Evolutionary conservation across 2,797 vertebrate species (phyloP).

Genomic region (Propithecus deckenii): DNA sequence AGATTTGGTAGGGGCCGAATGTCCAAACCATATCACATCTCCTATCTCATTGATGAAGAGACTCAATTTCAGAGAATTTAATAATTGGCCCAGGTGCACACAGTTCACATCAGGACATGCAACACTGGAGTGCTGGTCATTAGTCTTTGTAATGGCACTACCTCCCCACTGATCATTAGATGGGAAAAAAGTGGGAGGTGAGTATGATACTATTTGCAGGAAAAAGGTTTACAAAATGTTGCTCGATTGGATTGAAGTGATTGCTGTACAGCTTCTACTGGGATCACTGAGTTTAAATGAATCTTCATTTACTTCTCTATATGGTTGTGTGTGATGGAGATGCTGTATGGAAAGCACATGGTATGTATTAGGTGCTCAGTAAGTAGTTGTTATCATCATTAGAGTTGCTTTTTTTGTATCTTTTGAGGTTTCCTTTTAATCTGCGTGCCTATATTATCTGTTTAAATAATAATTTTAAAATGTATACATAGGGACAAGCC

Average conservation of each 20-base stretch:
- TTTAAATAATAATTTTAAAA: no score
- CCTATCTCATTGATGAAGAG: not conserved
- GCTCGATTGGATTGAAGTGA: not conserved
- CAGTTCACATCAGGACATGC: not conserved
- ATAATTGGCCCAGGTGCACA: not conserved
- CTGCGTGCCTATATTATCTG: no score
- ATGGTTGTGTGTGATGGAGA: not conserved
- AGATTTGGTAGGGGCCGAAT: not conserved
- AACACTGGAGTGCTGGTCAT: not conserved
- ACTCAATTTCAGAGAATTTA: conserved; percentile 10
- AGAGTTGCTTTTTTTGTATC: not conserved
- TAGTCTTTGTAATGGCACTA: not conserved
- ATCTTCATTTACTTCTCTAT: not conserved
- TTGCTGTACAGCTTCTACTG: not conserved
- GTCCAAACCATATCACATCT: not conserved
- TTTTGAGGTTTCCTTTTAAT: no score
- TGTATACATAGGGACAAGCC: no score
- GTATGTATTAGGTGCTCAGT: not conserved
- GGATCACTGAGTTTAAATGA: not conserved
- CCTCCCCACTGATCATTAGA: not conserved
- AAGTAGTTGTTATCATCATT: not conserved
- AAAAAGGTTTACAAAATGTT: not conserved
- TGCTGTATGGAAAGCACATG: not conserved
- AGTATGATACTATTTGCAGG: not conserved
- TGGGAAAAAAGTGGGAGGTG: not conserved